Evolutionary conservation across 2,888 invertebrate species (phyloP), one percentile per base, ranked within the genome.

Genomic region (Dendrolimus houi): DNA sequence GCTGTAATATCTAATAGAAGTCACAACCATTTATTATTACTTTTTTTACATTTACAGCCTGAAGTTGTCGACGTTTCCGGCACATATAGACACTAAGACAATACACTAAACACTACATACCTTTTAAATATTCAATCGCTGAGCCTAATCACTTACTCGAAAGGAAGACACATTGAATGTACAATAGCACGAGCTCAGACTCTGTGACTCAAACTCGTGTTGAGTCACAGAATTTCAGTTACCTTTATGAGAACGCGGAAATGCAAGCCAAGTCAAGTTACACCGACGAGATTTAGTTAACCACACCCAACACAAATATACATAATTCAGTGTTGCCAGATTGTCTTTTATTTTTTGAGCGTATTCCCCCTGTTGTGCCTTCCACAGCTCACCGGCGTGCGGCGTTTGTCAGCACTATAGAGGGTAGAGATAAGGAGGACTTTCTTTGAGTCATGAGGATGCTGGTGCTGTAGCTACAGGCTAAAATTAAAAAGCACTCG

Each of bases 1-100:
- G 64, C 61, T 65, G 64, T 64, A 62, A 60, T 63, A 66, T 77
- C 82, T 87, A 83, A 72, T 29, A 75, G 74, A 83, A 84, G 78
- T 89, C 89, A 89, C 89, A 89, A 89, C 89, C 89, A 84, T 88
- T 74, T 76, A 86, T 88, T 87, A 87, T 88, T 89, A 88, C 85
- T 87, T 78, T 77, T 79, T 81, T 81, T 81, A 79, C 76, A 79
- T 68, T 71, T 73, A 79, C 74, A 77, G 73, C 76, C 73, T 61
- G 64, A 68, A 61, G 64, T 65, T 66, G 68, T 62, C 62, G 60
- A 61, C 58, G 60, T 57, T 57, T 62, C 60, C 56, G 55, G 52
- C 62, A 17, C 60, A 62, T 57, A 65, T 55, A 65, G 61, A 64
- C 63, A 61, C 57, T 61, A 59, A 60, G 57, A 62, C 57, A 55